These are phyloP conservation scores for Pristis pectinata DNA, from an alignment of 2,797 vertebrate species.

Conservation along the genomic window DNA sequence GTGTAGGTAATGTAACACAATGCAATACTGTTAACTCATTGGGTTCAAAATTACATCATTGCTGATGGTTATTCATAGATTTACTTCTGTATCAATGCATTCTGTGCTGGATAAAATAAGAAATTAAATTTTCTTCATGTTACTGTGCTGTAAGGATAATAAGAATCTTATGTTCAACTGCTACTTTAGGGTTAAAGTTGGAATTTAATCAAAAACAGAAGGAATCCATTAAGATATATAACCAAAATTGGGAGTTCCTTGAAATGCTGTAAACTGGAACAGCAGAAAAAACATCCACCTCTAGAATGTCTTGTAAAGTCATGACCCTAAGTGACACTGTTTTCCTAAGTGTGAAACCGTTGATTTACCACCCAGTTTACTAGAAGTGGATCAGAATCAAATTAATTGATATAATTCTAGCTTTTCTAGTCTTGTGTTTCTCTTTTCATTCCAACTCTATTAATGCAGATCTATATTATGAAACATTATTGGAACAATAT, in stretches of 20 bases:
- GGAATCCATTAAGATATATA: slow-evolving; percentile 33
- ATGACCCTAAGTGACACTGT: slow-evolving; percentile 44
- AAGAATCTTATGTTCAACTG: slow-evolving; percentile 18
- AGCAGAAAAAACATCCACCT: slow-evolving; percentile 37
- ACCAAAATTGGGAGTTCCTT: slow-evolving; percentile 37
- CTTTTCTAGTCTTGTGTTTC: neutral
- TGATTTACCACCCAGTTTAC: slow-evolving; percentile 47
- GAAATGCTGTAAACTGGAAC: slow-evolving; percentile 37
- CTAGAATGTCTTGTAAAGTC: slow-evolving; percentile 45
- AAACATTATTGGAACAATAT: neutral
- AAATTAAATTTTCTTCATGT: neutral
- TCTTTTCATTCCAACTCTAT: no score
- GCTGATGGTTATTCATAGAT: neutral
- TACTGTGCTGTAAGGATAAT: neutral
- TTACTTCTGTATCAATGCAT: neutral
- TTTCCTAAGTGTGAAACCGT: slow-evolving; percentile 49
- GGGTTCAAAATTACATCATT: neutral
- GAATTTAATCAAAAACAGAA: slow-evolving; percentile 34
- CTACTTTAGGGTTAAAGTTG: slow-evolving; percentile 24
- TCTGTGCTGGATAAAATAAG: neutral
- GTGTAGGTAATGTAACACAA: neutral
- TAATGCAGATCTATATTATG: neutral
- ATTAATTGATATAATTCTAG: slow-evolving; percentile 22
- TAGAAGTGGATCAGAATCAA: slow-evolving; percentile 41
- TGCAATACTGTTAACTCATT: slow-evolving; percentile 15